phyloP scores from a whole-genome alignment of 2,888 invertebrate genomes.

The Ypsolopha scabrella region DNA sequence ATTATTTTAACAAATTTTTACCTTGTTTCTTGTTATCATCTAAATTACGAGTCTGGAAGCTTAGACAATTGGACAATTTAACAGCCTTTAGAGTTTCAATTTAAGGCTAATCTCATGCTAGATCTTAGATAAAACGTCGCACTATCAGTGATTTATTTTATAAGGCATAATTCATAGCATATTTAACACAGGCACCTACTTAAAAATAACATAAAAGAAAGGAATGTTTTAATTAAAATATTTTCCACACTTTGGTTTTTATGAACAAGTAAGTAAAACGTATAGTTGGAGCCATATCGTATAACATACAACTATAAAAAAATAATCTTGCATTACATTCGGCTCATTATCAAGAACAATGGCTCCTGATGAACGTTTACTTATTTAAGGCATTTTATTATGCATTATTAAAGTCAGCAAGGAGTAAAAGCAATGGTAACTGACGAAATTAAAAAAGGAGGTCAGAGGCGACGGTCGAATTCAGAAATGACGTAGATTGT shows the following conservation, averaged over 20 bases:
- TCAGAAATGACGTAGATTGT: constrained; percentile 56
- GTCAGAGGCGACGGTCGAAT: constrained; percentile 36
- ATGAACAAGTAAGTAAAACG: constrained; percentile 1
- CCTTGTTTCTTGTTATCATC: too few relatives aligned
- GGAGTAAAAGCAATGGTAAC: constrained; percentile 40
- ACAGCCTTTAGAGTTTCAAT: too few relatives aligned
- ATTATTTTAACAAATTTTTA: too few relatives aligned
- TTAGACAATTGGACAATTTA: too few relatives aligned
- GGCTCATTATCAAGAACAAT: constrained; percentile 51
- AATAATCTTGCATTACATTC: constrained; percentile 30
- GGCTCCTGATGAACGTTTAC: constrained; percentile 43
- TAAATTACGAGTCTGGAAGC: too few relatives aligned
- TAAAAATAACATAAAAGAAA: constrained; percentile 1
- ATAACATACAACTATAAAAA: constrained; percentile 27
- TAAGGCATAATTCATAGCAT: neutral
- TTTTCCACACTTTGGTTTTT: constrained; percentile 5
- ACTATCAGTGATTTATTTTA: neutral
- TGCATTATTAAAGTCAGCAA: constrained; percentile 49
- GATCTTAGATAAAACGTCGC: neutral
- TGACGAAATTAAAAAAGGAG: constrained; percentile 48
- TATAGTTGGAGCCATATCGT: constrained; percentile 18
- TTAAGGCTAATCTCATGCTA: neutral
- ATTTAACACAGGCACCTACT: neutral
- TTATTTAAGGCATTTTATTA: constrained; percentile 52
- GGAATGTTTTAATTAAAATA: constrained; percentile 5